phyloP scores from a whole-genome alignment of 2,113 vertebrate genomes.

The Rana temporaria region DNA sequence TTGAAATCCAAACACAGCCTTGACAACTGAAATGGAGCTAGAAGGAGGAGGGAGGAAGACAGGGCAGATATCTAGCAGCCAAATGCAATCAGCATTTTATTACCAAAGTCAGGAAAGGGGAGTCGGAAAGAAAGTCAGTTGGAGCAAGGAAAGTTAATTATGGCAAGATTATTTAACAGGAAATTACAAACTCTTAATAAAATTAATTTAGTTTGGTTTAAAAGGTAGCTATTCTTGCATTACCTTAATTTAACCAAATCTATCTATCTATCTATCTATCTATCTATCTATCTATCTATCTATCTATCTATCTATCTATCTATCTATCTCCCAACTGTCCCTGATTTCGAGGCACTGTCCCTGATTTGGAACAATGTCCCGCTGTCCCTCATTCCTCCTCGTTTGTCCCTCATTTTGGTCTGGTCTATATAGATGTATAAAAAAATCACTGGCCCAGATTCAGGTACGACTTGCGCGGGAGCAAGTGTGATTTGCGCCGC shows the following conservation, averaged over 20 bases:
- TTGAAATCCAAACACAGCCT: slow-evolving; percentile 66
- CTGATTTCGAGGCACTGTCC: no score
- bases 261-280: slow-evolving; percentile 16
- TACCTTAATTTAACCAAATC: slow-evolving; percentile 61
- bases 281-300: slow-evolving; percentile 11
- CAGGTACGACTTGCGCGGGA: no score
- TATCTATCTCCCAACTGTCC: no score
- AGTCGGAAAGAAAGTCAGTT: slow-evolving; percentile 63
- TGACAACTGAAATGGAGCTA: slow-evolving; percentile 64
- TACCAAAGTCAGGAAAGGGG: slow-evolving; percentile 78
- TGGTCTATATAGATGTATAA: no score
- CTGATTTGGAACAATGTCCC: no score
- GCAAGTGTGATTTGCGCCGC: no score
- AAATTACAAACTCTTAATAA: slow-evolving; percentile 83
- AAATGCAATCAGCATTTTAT: slow-evolving; percentile 82
- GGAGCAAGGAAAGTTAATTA: slow-evolving; percentile 81
- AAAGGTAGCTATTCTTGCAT: slow-evolving; percentile 76
- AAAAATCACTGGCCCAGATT: no score
- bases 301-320: slow-evolving; percentile 9
- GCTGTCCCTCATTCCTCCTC: no score
- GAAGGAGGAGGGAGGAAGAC: slow-evolving; percentile 60
- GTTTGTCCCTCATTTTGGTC: no score
- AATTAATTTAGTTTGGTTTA: slow-evolving; percentile 77
- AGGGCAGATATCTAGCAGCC: slow-evolving; percentile 71
- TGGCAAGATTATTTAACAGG: slow-evolving; percentile 79